A percentile compares a stretch with the other conserved stretches of the same genome.
Conservation (phyloP, 2,113 vertebrate genomes). For the Gasterosteus nipponicus region DNA sequence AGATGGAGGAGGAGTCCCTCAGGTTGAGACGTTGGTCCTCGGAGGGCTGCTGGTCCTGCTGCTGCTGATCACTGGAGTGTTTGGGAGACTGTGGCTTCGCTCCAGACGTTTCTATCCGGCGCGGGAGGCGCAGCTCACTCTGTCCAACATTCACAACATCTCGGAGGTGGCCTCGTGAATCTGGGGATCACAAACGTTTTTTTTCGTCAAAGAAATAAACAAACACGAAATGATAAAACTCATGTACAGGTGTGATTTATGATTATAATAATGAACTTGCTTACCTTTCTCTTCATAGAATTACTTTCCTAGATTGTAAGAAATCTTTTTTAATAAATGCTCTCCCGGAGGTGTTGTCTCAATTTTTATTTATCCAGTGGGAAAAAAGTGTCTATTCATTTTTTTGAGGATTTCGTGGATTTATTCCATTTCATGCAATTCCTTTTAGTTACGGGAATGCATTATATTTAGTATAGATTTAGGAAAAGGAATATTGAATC, state of each 20-base stretch:
- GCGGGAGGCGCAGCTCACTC: conserved; percentile 78
- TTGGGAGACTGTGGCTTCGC: conserved; percentile 80
- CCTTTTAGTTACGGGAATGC: too few species aligned
- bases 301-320: conserved; percentile 6
- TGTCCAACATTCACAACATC: conserved; percentile 81
- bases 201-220: conserved; percentile 27
- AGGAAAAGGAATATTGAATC: neutral
- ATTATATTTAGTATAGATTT: neutral
- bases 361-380: neutral
- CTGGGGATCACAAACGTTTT: neutral
- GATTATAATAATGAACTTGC: neutral
- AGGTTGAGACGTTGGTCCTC: conserved; percentile 79
- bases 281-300: conserved; percentile 16
- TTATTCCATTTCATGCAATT: neutral
- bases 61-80: conserved; percentile 77
- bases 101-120: conserved; percentile 79
- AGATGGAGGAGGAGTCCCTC: conserved; percentile 62
- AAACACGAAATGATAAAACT: conserved; percentile 13
- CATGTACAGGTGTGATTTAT: conserved; percentile 19
- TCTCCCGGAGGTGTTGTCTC: neutral
- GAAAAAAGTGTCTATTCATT: neutral
- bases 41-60: conserved; percentile 76
- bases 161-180: conserved; percentile 81
- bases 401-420: neutral
- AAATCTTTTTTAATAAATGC: conserved; percentile 46